A percentile compares a stretch with the other conserved stretches of the same genome.
These are phyloP conservation scores for Odontesthes bonariensis DNA, from an alignment of 2,113 vertebrate genomes.

Conservation along the genomic window DNA sequence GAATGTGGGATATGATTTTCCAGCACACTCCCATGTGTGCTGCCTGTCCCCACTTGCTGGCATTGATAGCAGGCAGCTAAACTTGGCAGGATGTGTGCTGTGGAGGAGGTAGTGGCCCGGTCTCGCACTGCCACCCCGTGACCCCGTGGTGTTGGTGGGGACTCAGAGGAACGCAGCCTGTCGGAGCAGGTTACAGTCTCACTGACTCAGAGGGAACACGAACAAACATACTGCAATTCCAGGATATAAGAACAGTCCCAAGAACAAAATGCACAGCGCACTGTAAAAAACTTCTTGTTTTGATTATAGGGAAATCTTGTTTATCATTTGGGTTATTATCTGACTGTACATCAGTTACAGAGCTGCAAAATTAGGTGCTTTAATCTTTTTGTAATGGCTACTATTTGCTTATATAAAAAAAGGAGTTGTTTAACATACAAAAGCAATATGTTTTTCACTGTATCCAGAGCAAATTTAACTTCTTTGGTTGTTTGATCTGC, in stretches of 20 bases:
- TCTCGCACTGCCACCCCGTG: slow-evolving; percentile 68
- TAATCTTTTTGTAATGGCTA: not conserved
- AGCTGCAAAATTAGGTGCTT: not conserved
- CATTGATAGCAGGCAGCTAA: slow-evolving; percentile 80
- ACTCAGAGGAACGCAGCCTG: slow-evolving; percentile 50
- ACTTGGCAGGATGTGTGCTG: slow-evolving; percentile 70
- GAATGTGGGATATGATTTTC: slow-evolving; percentile 67
- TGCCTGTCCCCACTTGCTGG: slow-evolving; percentile 52
- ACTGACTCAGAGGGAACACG: slow-evolving; percentile 44
- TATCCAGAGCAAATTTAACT: not conserved
- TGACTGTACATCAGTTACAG: too few relatives aligned
- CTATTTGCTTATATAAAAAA: too few relatives aligned
- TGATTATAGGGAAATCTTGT: not conserved
- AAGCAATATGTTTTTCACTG: not conserved
- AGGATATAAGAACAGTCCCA: slow-evolving; percentile 1
- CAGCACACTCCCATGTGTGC: slow-evolving; percentile 27
- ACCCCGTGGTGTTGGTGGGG: slow-evolving; percentile 71
- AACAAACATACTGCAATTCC: slow-evolving; percentile 28
- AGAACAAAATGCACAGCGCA: slow-evolving; percentile 8
- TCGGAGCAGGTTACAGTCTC: slow-evolving; percentile 58
- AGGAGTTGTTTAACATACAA: not conserved
- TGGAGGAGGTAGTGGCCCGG: slow-evolving; percentile 41
- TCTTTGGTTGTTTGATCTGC: not conserved
- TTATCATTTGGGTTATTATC: too few relatives aligned
- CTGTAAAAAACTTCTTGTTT: not conserved